These are phyloP conservation scores for Cheilosia vulpina DNA, from an alignment of 2,888 invertebrate species.

Conservation along the genomic window DNA sequence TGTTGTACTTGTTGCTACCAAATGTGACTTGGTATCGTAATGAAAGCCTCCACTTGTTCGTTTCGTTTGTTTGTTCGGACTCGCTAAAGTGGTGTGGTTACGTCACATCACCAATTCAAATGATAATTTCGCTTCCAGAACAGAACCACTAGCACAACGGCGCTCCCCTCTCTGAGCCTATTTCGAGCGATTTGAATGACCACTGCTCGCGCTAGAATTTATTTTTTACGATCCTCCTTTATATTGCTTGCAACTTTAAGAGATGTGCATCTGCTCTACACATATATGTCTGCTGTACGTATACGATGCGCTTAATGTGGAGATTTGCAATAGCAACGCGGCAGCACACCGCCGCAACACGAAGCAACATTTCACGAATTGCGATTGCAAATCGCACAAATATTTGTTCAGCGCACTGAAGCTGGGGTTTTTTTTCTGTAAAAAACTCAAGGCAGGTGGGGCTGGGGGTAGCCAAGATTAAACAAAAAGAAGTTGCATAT, in stretches of 20 bases:
- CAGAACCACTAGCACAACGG: slow-evolving; percentile 9
- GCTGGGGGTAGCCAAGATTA: slow-evolving; percentile 27
- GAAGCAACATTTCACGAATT: slow-evolving; percentile 66
- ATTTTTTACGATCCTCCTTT: slow-evolving; percentile 53
- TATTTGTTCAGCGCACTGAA: slow-evolving; percentile 50
- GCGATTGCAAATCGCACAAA: slow-evolving; percentile 68
- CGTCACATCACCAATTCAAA: slow-evolving; percentile 58
- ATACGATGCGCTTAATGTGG: slow-evolving; percentile 12
- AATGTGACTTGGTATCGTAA: slow-evolving; percentile 34
- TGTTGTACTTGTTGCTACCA: slow-evolving; percentile 2
- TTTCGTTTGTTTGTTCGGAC: slow-evolving; percentile 20
- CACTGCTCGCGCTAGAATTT: slow-evolving; percentile 52
- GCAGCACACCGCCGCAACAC: slow-evolving; percentile 23
- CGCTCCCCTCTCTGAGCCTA: slow-evolving; percentile 9
- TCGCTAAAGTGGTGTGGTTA: slow-evolving; percentile 41
- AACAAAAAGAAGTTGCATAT: slow-evolving; percentile 60
- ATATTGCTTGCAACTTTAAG: neutral
- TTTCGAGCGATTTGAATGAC: slow-evolving; percentile 44
- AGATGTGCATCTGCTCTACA: slow-evolving; percentile 43
- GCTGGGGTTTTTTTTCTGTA: slow-evolving; percentile 7
- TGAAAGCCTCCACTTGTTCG: slow-evolving; percentile 57
- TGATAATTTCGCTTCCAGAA: slow-evolving; percentile 24
- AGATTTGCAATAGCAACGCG: slow-evolving; percentile 39
- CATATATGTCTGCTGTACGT: no score
- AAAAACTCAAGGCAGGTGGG: slow-evolving; percentile 10